A percentile compares a stretch with the other conserved stretches of the same genome.
Evolutionary conservation across 1,140 invertebrate genomes (phyloP).

Genomic region (Ips nitidus): DNA sequence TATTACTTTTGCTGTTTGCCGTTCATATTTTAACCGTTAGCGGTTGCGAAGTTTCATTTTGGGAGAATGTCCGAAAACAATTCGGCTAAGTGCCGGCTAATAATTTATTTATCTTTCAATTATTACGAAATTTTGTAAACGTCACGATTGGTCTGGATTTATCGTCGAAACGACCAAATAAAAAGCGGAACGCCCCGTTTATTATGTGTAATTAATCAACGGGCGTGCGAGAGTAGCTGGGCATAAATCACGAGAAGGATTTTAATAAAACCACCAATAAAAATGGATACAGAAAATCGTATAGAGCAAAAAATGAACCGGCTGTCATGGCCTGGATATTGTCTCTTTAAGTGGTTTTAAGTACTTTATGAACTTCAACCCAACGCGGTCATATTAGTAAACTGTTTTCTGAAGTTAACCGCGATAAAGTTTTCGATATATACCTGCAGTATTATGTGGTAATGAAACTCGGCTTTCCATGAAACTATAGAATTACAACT

Average conservation of each 20-base stretch:
- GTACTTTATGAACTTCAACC: too few relatives aligned
- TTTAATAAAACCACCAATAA: conserved; percentile 20
- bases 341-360: too few relatives aligned
- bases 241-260: conserved; percentile 24
- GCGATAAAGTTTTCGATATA: neutral
- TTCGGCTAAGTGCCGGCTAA: conserved; percentile 12
- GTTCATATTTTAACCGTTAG: too few relatives aligned
- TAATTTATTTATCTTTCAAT: conserved; percentile 25
- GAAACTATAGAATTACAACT: conserved; percentile 2
- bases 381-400: too few relatives aligned
- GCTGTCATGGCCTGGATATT: too few relatives aligned
- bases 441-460: neutral
- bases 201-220: conserved; percentile 26
- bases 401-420: neutral
- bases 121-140: conserved; percentile 23
- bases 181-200: conserved; percentile 17
- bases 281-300: conserved; percentile 1
- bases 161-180: conserved; percentile 22
- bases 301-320: too few relatives aligned
- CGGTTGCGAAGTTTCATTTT: too few relatives aligned
- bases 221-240: conserved; percentile 5
- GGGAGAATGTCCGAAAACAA: conserved; percentile 4
- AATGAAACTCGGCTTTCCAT: conserved; percentile 5
- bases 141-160: conserved; percentile 17
- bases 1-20: too few relatives aligned